phyloP scores from a whole-genome alignment of 1,140 invertebrate species.

The Aradophagus sp. region DNA sequence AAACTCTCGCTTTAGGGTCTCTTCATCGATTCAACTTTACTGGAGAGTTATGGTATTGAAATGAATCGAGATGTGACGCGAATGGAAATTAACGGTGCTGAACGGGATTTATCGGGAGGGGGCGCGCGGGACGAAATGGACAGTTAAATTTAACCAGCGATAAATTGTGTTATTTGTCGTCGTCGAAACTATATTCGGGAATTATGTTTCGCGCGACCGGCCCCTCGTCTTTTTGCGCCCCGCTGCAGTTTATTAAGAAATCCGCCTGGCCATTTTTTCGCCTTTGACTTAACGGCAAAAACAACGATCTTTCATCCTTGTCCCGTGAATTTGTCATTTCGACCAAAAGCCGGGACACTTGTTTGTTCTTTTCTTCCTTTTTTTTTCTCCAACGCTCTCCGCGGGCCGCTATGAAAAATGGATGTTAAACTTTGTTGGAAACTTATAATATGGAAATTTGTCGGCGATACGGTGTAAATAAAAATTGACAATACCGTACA shows the following conservation, averaged over 20 bases:
- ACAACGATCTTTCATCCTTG: slow-evolving; percentile 20
- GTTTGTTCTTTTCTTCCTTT: too few relatives aligned
- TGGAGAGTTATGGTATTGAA: slow-evolving; percentile 45
- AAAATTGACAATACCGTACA: slow-evolving; percentile 24
- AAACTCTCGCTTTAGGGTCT: slow-evolving; percentile 20
- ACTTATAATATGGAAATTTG: slow-evolving; percentile 31
- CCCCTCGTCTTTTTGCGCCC: slow-evolving; percentile 9
- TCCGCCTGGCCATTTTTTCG: slow-evolving; percentile 10
- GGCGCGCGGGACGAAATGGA: slow-evolving; percentile 10
- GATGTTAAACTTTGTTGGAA: not conserved
- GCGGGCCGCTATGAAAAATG: slow-evolving; percentile 12
- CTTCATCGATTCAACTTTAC: slow-evolving; percentile 17
- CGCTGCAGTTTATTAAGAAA: slow-evolving; percentile 27
- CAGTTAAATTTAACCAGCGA: slow-evolving; percentile 50
- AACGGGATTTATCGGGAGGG: slow-evolving; percentile 38
- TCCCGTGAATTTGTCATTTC: slow-evolving; percentile 21
- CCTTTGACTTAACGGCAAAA: slow-evolving; percentile 23
- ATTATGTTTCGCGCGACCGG: slow-evolving; percentile 28
- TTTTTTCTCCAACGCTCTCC: slow-evolving; percentile 5
- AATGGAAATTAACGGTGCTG: slow-evolving; percentile 45
- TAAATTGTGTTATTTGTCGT: slow-evolving; percentile 51
- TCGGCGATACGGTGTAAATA: slow-evolving; percentile 16
- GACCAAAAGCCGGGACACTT: too few relatives aligned
- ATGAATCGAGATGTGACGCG: slow-evolving; percentile 49
- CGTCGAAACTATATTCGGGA: slow-evolving; percentile 37